A percentile compares a stretch with the other conserved stretches of the same genome.
phyloP scores from a whole-genome alignment of 2,888 invertebrate genomes.

The Cephonodes hylas region DNA sequence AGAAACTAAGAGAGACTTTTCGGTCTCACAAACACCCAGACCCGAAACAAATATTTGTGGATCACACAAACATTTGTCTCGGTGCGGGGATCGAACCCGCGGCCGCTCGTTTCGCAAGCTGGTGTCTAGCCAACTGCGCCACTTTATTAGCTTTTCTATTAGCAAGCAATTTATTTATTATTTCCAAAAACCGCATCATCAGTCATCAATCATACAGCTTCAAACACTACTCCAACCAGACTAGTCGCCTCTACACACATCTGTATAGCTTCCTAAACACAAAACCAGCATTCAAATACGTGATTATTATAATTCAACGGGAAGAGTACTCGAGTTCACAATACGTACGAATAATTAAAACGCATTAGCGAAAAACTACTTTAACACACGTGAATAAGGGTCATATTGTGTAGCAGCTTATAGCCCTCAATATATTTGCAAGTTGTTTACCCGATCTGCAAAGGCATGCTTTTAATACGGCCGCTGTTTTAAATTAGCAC shows the following conservation, averaged over 20 bases:
- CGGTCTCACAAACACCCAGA: too few relatives aligned
- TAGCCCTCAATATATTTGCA: slow-evolving; percentile 73
- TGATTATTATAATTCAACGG: slow-evolving; percentile 40
- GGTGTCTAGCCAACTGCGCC: too few relatives aligned
- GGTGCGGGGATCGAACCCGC: too few relatives aligned
- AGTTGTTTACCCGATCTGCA: slow-evolving; percentile 57
- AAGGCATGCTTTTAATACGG: slow-evolving; percentile 57
- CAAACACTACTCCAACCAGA: not conserved
- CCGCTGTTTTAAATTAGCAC: not conserved
- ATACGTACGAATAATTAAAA: slow-evolving; percentile 42
- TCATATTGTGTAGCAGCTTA: slow-evolving; percentile 38
- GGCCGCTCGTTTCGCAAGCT: too few relatives aligned
- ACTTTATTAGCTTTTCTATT: too few relatives aligned
- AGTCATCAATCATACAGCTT: not conserved
- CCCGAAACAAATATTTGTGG: too few relatives aligned
- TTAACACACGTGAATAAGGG: slow-evolving; percentile 31
- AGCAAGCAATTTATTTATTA: too few relatives aligned
- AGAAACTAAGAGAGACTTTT: too few relatives aligned
- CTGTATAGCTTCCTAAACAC: slow-evolving; percentile 34
- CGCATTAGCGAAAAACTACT: slow-evolving; percentile 40
- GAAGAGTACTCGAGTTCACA: slow-evolving; percentile 23
- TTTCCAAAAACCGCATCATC: not conserved
- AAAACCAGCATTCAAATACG: slow-evolving; percentile 34
- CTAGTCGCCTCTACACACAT: slow-evolving; percentile 18
- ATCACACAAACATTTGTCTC: too few relatives aligned